Conservation (phyloP, 1,140 invertebrate genomes). For the Lanistes nyassanus region DNA sequence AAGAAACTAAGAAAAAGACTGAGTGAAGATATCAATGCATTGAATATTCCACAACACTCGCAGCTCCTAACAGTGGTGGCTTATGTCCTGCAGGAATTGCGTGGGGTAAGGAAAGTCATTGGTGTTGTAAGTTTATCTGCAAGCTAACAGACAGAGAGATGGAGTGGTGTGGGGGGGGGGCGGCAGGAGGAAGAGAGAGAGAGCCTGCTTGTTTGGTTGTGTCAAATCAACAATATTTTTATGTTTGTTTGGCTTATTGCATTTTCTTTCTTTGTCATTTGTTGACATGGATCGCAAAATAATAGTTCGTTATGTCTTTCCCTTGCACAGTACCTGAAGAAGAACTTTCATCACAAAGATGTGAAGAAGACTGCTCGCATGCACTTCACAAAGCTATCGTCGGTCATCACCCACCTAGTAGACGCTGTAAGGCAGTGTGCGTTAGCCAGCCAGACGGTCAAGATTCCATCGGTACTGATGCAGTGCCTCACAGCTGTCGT, state of each 20-base stretch:
- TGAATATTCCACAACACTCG: neutral
- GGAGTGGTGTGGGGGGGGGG: too few relatives aligned
- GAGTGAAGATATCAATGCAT: neutral
- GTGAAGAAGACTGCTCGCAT: neutral
- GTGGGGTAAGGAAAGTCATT: neutral
- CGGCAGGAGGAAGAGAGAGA: too few relatives aligned
- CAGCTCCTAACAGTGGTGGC: neutral
- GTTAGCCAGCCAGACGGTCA: too few relatives aligned
- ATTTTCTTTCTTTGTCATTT: too few relatives aligned
- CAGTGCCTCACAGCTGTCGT: conserved; percentile 8
- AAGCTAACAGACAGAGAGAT: too few relatives aligned
- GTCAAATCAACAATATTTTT: too few relatives aligned
- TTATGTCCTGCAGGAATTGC: neutral
- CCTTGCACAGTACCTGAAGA: conserved; percentile 13
- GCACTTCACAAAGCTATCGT: neutral
- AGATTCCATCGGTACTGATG: neutral
- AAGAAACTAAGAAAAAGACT: neutral
- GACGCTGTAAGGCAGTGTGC: neutral
- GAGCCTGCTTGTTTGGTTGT: too few relatives aligned
- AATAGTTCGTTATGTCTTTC: neutral
- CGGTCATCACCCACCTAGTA: neutral
- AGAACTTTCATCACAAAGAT: conserved; percentile 4
- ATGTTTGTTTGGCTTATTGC: too few relatives aligned
- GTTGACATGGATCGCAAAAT: too few relatives aligned
- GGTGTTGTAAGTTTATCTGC: too few relatives aligned